Conservation (phyloP, 2,888 invertebrate species). For the Hedya salicella region DNA sequence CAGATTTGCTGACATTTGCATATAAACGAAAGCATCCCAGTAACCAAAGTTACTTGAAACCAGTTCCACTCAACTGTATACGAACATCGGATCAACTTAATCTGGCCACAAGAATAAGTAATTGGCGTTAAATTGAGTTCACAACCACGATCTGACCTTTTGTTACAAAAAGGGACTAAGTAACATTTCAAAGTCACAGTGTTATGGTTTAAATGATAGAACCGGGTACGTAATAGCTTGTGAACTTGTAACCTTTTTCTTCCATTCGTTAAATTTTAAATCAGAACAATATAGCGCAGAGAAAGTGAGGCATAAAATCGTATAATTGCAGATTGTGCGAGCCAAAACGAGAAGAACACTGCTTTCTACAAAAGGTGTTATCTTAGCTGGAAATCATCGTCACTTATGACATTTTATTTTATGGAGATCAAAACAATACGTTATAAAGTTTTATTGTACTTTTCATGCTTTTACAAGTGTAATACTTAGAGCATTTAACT, state of each 20-base stretch:
- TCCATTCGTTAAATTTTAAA: not conserved
- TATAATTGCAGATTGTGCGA: slow-evolving; percentile 1
- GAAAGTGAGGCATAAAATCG: slow-evolving; percentile 17
- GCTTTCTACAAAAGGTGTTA: too few relatives aligned
- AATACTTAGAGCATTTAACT: too few relatives aligned
- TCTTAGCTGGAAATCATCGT: too few relatives aligned
- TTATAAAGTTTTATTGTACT: too few relatives aligned
- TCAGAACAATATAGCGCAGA: slow-evolving; percentile 17
- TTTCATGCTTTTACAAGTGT: too few relatives aligned
- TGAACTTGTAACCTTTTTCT: slow-evolving; percentile 1
- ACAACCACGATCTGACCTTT: slow-evolving; percentile 29
- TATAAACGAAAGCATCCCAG: slow-evolving; percentile 13
- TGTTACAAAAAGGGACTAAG: not conserved
- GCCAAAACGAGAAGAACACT: not conserved
- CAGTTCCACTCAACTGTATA: not conserved
- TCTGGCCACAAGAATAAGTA: slow-evolving; percentile 12
- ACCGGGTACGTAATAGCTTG: not conserved
- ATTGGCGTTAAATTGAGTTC: slow-evolving; percentile 32
- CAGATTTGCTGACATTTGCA: slow-evolving; percentile 27
- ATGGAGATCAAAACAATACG: not conserved
- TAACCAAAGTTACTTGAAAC: slow-evolving; percentile 11
- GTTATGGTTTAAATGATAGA: not conserved
- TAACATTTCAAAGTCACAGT: not conserved
- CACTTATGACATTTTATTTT: too few relatives aligned
- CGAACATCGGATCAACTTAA: not conserved